Base-by-base conservation (phyloP, 2,888 invertebrate species). In the Sicus ferrugineus region DNA sequence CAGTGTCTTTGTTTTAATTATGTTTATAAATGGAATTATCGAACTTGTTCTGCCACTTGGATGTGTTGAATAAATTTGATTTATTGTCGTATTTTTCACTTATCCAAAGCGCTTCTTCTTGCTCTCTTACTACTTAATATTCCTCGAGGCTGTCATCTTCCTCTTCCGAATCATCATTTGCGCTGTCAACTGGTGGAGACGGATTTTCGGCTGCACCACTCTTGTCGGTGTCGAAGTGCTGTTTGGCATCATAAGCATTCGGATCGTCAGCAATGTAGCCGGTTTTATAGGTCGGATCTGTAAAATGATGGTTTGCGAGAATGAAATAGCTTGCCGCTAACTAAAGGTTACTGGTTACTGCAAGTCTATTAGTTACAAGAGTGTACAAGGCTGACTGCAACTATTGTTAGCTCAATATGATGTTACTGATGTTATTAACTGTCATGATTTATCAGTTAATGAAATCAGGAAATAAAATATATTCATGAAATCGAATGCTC, bases 261-360 rank as follows among this genome's bases (percentile, higher is more conserved):
- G 79, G 77, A 69, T 77, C 77, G 72, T 77, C 77, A 5, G 74
- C 77, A 73, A 77, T 78, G 67, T 75, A 79, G 34, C 75, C 77
- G 28, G 76, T 73, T 65, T 78, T 77, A 72, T 72, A 81, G 26
- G 75, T 78, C 69, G 77, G 78, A 77, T 79, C 83, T 83, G 77
- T 73, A 75, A 72, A 63, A 26, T 2, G 1, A 52, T n/a, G 3
- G 26, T 52, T 14, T 1, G 9, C 23, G 2, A 11, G 19, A 52
- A 52, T 52, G 2, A 11, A 26, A 21, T 2, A 2, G 11, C 5
- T 7, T 34, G 34, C 5, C 5, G 34, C 11, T 7, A 34, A 34
- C 5, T 11, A 11, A 34, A 5, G 42, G 11, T 42, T 42, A 42
- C 16, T 42, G n/a, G 42, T 16, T 16, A n/a, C 42, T 42, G 42